phyloP scores from a whole-genome alignment of 2,888 invertebrate genomes.

The Noctua pronuba region DNA sequence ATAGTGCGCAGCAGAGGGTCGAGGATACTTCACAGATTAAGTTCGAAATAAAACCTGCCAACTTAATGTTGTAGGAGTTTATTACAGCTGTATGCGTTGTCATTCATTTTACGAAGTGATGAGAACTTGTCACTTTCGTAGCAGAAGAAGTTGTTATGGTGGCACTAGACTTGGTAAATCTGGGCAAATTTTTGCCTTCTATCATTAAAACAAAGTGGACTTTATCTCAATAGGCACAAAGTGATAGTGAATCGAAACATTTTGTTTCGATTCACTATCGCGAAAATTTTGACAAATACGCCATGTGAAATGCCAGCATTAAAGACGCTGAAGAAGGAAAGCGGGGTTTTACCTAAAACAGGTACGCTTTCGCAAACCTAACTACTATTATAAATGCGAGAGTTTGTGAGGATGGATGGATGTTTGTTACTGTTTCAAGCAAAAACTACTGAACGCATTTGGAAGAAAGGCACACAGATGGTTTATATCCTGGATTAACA shows the following conservation, averaged over 20 bases:
- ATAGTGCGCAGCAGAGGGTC: conserved; percentile 25
- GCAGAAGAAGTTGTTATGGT: background rate
- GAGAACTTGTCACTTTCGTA: background rate
- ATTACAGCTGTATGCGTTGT: background rate
- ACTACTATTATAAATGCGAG: background rate
- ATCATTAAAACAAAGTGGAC: too few species aligned
- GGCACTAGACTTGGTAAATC: too few species aligned
- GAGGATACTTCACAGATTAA: conserved; percentile 13
- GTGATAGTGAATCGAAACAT: too few species aligned
- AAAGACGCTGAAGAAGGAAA: background rate
- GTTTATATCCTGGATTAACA: background rate
- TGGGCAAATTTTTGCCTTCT: too few species aligned
- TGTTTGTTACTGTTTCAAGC: background rate
- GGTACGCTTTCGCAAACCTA: background rate
- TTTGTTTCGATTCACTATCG: too few species aligned
- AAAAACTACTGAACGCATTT: background rate
- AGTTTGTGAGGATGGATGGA: background rate
- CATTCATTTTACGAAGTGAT: background rate
- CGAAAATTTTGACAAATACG: too few species aligned
- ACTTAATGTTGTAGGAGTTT: background rate
- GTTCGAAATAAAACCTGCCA: conserved; percentile 4
- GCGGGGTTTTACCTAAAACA: background rate
- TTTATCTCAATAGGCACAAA: too few species aligned
- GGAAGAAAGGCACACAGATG: background rate
- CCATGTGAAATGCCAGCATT: too few species aligned